Evolutionary conservation across 1,140 invertebrate genomes (phyloP), one percentile per base, ranked within the genome.

Genomic region (Drosophila rhopaloa): DNA sequence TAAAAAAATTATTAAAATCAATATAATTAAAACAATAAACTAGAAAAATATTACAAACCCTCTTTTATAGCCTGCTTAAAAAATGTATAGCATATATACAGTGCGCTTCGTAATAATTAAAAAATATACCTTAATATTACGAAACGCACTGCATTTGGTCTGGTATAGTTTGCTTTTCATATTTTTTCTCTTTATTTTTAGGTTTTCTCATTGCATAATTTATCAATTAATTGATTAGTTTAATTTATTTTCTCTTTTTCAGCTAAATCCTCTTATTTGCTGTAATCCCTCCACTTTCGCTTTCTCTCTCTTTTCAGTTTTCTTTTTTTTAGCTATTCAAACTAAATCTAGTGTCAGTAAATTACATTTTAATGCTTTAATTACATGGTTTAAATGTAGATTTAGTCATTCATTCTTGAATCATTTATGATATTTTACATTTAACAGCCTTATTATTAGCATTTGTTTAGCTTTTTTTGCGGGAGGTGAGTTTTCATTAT

Each of bases 381-480:
- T 86, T 88, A 86, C 83, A 86, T 73, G 70, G 81, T 76, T 81
- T 72, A 60, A 75, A 76, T 86, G 65, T 73, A 85, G 55, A 8
- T 81, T 67, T 66, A 72, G 61, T 50, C 41, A 58, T 62, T 70
- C 47, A 29, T 38, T 65, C 54, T 56, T 82, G 67, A 76, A 82
- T 79, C 77, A 79, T 89, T 88, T 89, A 89, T 89, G 85, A 84
- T 89, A 89, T 89, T 90, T 90, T 91, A 91, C 86, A 91, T 88
- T 89, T 91, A 91, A 91, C 90, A 91, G 90, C 90, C 86, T 90
- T 91, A 91, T 90, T 82, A 90, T 91, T 90, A 90, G 90, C 86
- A 90, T 85, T 85, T 85, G 68, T 55, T 62, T 83, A 61, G 81
- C 81, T 71, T 71, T 55, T 76, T 68, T 63, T 83, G 70, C 71